These are phyloP conservation scores for Pyrgilauda ruficollis DNA, from an alignment of 2,113 vertebrate species.

Conservation along the genomic window DNA sequence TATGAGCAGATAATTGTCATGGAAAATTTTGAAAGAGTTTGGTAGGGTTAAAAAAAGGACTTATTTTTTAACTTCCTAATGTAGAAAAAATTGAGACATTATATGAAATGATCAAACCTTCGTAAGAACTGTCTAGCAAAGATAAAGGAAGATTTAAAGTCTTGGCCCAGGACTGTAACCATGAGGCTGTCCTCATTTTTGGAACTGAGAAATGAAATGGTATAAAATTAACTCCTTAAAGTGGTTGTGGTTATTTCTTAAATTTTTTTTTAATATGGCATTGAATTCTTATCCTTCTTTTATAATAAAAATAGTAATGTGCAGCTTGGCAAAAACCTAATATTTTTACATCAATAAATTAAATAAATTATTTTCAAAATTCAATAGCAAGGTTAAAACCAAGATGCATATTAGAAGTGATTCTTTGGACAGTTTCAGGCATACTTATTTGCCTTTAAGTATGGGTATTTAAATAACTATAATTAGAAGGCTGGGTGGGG, in stretches of 20 bases:
- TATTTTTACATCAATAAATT: not conserved
- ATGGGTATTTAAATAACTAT: not conserved
- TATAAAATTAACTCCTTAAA: not conserved
- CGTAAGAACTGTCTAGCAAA: not conserved
- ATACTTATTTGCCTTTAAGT: not conserved
- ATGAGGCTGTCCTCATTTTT: not conserved
- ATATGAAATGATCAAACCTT: not conserved
- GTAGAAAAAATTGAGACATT: not conserved
- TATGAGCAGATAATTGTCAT: not conserved
- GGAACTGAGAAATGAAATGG: not conserved
- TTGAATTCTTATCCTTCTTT: not conserved
- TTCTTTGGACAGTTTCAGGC: not conserved
- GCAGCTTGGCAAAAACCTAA: not conserved
- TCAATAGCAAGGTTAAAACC: not conserved
- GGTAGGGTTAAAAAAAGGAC: not conserved
- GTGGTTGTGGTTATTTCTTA: not conserved
- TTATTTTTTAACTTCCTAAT: not conserved
- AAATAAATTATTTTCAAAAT: not conserved
- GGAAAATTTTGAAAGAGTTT: not conserved
- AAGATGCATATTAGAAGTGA: not conserved
- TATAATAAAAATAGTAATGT: not conserved
- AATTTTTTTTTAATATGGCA: not conserved
- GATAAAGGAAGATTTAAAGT: not conserved
- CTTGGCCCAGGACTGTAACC: not conserved
- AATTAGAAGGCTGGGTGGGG: not conserved